Evolutionary conservation across 2,888 invertebrate species (phyloP).

Genomic region (Hipparchia sbordonii): DNA sequence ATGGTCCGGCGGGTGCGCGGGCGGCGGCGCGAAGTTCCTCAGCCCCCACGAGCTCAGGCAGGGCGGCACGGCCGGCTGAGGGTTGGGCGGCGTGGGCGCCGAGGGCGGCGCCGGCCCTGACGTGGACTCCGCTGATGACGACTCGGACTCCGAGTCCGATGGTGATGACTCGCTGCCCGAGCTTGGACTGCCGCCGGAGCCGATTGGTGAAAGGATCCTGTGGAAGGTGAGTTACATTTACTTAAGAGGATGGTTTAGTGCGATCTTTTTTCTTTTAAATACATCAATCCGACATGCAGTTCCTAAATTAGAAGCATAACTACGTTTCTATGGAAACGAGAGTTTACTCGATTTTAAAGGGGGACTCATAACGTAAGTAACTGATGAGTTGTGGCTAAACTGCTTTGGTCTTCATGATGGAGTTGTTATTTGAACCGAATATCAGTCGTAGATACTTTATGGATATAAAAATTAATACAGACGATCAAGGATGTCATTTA

Average conservation of each 20-base stretch:
- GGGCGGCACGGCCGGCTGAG: slow-evolving; percentile 36
- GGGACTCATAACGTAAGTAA: too few species aligned
- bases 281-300: too few species aligned
- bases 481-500: not conserved
- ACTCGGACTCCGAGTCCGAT: slow-evolving; percentile 84
- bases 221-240: slow-evolving; percentile 33
- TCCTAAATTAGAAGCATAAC: too few species aligned
- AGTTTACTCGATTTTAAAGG: too few species aligned
- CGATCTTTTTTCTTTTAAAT: too few species aligned
- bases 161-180: slow-evolving; percentile 83
- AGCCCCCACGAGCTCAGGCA: slow-evolving; percentile 78
- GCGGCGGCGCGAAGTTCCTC: slow-evolving; percentile 71
- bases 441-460: not conserved
- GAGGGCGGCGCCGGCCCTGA: slow-evolving; percentile 53
- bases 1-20: slow-evolving; percentile 64
- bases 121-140: slow-evolving; percentile 78
- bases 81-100: slow-evolving; percentile 66
- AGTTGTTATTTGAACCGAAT: too few species aligned
- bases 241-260: too few species aligned
- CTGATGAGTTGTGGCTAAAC: too few species aligned
- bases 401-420: too few species aligned
- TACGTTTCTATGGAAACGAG: too few species aligned
- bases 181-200: slow-evolving; percentile 71
- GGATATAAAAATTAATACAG: too few species aligned
- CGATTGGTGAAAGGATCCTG: slow-evolving; percentile 76